Base-by-base conservation (phyloP, 2,888 invertebrate species). In the Anorthoa munda region DNA sequence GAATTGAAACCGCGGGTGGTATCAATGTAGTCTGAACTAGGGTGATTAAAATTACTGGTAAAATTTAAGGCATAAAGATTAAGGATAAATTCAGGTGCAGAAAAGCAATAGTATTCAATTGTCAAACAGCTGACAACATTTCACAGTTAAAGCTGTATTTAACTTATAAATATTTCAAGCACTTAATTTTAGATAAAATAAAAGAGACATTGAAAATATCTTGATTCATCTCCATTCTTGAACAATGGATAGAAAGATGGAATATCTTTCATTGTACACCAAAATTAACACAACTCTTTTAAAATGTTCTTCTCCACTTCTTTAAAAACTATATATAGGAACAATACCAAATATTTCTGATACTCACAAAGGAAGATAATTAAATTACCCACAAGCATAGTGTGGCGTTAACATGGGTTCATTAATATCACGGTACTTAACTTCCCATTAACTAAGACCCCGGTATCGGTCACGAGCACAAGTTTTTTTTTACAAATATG, bases 391-490 rank as follows among this genome's bases (percentile, higher is more conserved):
- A 51, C 58, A 66, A 68, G 68, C 67, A 53, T 23, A 53, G 55
- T 31, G 63, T 48, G 46, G 51, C 69, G 72, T 55, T 72, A 66
- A 58, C 79, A 64, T 53, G 71, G 61, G 77, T 84, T 89, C 91
- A 93, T 94, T 92, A 94, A 94, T 94, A 93, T 89, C 91, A 91
- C 84, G 92, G 91, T 92, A 92, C 90, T 95, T 94, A 93, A 91
- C 85, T 87, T 85, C 82, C 91, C 90, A 94, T 92, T 92, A 93
- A 87, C 83, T 77, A 81, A 82, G 84, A 86, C 86, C 84, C 81
- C 86, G 82, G 86, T 86, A 94, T 95, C 92, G 86, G 95, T 92
- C 94, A 93, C 95, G 95, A 94, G 91, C 88, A 88, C 58, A 26
- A 4, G 17, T 63, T 68, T 70, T 58, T 67, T 61, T 53, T 39